Conservation (phyloP, 2,797 vertebrate genomes). For the Platalea minor region DNA sequence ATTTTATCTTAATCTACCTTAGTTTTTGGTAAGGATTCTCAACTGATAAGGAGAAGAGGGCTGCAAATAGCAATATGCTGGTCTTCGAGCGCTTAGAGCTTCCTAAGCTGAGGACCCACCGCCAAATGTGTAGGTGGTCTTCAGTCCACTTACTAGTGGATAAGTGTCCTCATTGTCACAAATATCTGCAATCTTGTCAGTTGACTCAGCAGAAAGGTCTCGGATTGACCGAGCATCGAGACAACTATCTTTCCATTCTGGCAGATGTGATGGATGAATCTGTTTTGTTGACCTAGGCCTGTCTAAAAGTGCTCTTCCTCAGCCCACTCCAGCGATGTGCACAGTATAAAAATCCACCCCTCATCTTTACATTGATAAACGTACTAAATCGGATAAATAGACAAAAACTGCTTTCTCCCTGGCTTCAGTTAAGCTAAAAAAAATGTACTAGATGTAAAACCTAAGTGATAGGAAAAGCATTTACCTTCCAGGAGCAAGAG, state of each 20-base stretch:
- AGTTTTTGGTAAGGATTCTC: neutral
- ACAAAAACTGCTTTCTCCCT: neutral
- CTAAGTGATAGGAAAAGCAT: neutral
- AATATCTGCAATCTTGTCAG: conserved; percentile 53
- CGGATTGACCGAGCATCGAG: neutral
- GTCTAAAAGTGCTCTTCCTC: conserved; percentile 30
- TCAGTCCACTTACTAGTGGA: conserved; percentile 24
- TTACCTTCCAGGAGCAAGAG: neutral
- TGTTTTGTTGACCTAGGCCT: conserved; percentile 50
- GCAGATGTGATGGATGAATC: conserved; percentile 59
- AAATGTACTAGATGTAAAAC: neutral
- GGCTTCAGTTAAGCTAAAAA: neutral
- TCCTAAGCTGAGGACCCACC: neutral
- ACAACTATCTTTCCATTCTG: conserved; percentile 58
- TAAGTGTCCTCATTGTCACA: conserved; percentile 45
- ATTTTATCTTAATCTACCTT: conserved; percentile 1
- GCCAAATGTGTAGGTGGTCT: conserved; percentile 17
- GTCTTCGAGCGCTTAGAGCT: neutral
- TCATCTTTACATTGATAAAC: neutral
- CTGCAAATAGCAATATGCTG: neutral
- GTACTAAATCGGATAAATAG: neutral
- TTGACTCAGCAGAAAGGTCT: conserved; percentile 58
- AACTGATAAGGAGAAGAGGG: neutral
- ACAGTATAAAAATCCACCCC: neutral
- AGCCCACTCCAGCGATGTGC: neutral